Evolutionary conservation across 2,113 vertebrate genomes (phyloP).

Genomic region (Fulica atra): DNA sequence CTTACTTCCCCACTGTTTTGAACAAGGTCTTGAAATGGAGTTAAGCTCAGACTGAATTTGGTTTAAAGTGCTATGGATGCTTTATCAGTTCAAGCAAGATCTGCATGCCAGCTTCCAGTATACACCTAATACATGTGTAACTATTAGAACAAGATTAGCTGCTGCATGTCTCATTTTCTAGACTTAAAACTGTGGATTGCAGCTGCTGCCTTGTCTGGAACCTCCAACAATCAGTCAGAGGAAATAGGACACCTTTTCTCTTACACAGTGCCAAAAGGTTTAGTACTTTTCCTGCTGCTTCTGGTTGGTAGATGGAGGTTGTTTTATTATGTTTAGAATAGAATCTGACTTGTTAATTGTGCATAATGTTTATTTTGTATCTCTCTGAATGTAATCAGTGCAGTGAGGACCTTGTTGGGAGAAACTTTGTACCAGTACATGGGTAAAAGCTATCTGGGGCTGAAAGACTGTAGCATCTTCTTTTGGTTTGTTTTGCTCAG

Average conservation of each 20-base stretch:
- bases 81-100: neutral
- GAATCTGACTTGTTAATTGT: neutral
- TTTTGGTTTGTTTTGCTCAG: neutral
- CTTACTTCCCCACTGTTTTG: neutral
- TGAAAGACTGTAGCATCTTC: neutral
- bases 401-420: neutral
- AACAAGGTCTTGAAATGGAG: neutral
- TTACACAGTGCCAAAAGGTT: neutral
- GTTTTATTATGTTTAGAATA: neutral
- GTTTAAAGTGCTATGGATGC: neutral
- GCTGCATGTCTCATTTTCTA: neutral
- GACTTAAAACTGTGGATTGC: neutral
- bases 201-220: neutral
- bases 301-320: rapidly evolving
- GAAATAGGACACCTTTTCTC: neutral
- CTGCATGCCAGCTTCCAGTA: neutral
- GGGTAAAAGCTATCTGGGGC: neutral
- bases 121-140: neutral
- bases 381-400: neutral
- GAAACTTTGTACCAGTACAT: neutral
- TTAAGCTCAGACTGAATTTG: neutral
- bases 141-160: neutral
- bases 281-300: neutral
- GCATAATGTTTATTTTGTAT: neutral
- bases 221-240: neutral